Conservation (phyloP, 1,140 invertebrate species). For the Bombus haemorrhoidalis region DNA sequence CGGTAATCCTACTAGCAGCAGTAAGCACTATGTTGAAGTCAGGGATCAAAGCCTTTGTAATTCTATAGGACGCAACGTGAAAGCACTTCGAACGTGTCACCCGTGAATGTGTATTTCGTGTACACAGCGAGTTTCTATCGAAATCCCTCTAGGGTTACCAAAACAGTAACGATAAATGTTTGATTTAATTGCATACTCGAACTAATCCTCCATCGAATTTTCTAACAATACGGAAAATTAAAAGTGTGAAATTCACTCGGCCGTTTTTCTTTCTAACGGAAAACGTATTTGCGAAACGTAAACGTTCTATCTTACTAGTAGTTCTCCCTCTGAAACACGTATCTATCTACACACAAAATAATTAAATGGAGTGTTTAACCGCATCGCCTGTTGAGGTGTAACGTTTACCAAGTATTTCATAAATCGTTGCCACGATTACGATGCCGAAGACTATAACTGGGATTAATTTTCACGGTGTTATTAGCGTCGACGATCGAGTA, state of each 20-base stretch:
- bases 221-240: not conserved
- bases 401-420: not conserved
- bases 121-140: not conserved
- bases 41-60: conserved; percentile 66
- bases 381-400: not conserved
- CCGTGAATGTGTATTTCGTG: conserved; percentile 11
- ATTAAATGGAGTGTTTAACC: not conserved
- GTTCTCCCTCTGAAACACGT: not conserved
- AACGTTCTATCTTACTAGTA: not conserved
- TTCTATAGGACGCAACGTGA: conserved; percentile 49
- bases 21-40: conserved; percentile 48
- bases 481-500: not conserved
- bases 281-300: not conserved
- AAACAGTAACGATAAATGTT: conserved; percentile 8
- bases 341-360: not conserved
- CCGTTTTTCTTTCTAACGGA: too few species aligned
- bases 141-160: not conserved
- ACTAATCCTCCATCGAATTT: not conserved
- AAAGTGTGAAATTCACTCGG: not conserved
- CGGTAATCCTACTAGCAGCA: conserved; percentile 34
- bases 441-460: not conserved
- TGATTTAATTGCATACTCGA: not conserved
- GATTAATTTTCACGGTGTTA: conserved; percentile 25
- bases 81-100: conserved; percentile 46
- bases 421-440: not conserved